A percentile compares a stretch with the other conserved stretches of the same genome.
Conservation (phyloP, 2,113 vertebrate species). For the Motacilla alba region DNA sequence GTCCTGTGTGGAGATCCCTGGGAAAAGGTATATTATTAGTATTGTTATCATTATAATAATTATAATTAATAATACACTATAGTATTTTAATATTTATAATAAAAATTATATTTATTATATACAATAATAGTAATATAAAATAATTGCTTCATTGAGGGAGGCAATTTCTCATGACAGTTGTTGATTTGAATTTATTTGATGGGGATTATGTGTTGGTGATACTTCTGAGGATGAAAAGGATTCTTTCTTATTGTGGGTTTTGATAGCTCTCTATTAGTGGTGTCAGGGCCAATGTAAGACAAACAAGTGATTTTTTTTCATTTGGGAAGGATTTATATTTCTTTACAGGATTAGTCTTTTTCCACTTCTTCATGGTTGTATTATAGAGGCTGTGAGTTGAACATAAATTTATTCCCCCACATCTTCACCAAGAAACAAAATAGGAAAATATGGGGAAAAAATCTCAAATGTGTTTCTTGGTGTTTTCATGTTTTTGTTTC, state of each 20-base stretch:
- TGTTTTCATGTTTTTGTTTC: background rate
- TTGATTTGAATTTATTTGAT: background rate
- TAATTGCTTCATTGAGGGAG: background rate
- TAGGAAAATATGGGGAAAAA: background rate
- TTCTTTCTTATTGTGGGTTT: background rate
- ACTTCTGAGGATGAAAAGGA: background rate
- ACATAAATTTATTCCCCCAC: background rate
- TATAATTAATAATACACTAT: fast-evolving
- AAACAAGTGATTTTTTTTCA: background rate
- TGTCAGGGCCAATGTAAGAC: background rate
- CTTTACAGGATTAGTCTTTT: background rate
- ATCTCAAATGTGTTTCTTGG: background rate
- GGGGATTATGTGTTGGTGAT: background rate
- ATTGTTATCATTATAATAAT: background rate
- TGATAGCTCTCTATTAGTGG: background rate
- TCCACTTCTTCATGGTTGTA: background rate
- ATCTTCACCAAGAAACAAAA: background rate
- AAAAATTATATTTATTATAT: background rate
- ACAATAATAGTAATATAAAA: background rate
- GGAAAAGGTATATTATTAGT: background rate
- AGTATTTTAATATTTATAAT: too few species aligned
- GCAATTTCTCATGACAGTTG: background rate
- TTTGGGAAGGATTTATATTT: background rate
- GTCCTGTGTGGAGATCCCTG: background rate
- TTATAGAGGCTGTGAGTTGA: background rate